Base-by-base conservation (phyloP, 2,797 vertebrate species). In the Serranus cabrilla region DNA sequence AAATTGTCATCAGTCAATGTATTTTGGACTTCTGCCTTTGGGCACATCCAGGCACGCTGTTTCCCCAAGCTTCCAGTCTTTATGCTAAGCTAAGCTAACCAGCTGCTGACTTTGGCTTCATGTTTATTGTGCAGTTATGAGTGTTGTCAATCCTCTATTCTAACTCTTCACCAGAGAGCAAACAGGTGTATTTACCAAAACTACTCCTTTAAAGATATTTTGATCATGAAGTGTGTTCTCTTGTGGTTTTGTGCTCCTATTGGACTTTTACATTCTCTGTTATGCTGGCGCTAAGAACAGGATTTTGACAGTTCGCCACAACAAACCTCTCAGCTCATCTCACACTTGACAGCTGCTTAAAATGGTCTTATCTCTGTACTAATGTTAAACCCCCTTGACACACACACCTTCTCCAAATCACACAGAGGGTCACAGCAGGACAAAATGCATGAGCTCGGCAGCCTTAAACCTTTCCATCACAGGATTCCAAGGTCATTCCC, bases 271-370 rank as follows among this genome's bases (percentile, higher is more conserved):
- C n/a, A 59, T 74, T 67, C 11, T 71, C 5, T 68, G 43, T 68
- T 68, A 31, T 59, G 31, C 45, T 57, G 54, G 5, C 14, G 45
- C 68, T 75, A 85, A 81, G 77, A 82, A 73, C 81, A 68, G 54
- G 59, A 76, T 81, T 86, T 70, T 88, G 88, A 88, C 85, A 78
- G 66, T 54, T 80, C 39, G 57, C 80, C 65, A 73, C 67, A 77
- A 68, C 43, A 34, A 86, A 84, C 72, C 63, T 86, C 73, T 85
- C 81, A 71, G 77, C 71, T 93, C 87, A 84, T 78, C 83, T 91
- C 84, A 75, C 90, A 88, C 88, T 89, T 85, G 86, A 90, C 92
- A 94, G 90, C 90, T 93, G 93, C 79, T 90, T 86, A 88, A 60
- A 81, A 74, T 16, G 1, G 62, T 20, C 55, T 89, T 90, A 89